These are phyloP conservation scores for Eretmochelys imbricata DNA, from an alignment of 2,113 vertebrate species.

Conservation along the genomic window DNA sequence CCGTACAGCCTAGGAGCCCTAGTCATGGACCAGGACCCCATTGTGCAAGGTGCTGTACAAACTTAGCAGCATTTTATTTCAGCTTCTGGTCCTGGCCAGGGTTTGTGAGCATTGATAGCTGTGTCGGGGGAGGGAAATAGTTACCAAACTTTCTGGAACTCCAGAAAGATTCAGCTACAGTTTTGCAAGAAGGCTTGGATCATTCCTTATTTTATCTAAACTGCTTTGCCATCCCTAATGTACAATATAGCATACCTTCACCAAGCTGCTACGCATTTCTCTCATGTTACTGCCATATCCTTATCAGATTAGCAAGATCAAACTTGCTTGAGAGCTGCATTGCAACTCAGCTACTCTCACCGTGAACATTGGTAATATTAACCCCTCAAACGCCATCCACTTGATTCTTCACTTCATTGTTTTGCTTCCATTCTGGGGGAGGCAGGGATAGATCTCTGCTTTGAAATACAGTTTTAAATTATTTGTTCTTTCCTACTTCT, in stretches of 20 bases:
- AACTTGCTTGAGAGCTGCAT: slow-evolving; percentile 30
- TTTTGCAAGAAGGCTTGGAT: neutral
- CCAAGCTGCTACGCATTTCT: neutral
- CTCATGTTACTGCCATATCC: slow-evolving; percentile 38
- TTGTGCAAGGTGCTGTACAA: neutral
- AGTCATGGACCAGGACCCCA: neutral
- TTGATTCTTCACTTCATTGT: slow-evolving; percentile 20
- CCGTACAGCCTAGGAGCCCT: no score
- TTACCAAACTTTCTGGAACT: neutral
- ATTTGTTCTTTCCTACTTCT: slow-evolving; percentile 43
- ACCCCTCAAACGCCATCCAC: slow-evolving; percentile 49
- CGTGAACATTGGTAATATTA: slow-evolving; percentile 34
- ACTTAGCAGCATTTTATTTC: neutral
- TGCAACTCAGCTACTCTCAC: slow-evolving; percentile 62
- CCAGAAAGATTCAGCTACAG: rapidly evolving
- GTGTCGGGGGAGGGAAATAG: neutral
- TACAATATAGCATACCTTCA: slow-evolving; percentile 16
- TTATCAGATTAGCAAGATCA: slow-evolving; percentile 57
- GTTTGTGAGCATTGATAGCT: neutral
- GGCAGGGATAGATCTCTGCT: slow-evolving; percentile 47
- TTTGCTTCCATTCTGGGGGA: slow-evolving; percentile 49
- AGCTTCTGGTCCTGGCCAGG: neutral
- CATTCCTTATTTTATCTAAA: neutral
- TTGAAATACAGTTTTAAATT: slow-evolving; percentile 3
- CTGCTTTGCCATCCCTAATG: neutral